Percentiles rank a stretch among this genome's conserved stretches.
phyloP scores from a whole-genome alignment of 2,797 vertebrate species.

The Anas flavirostris region DNA sequence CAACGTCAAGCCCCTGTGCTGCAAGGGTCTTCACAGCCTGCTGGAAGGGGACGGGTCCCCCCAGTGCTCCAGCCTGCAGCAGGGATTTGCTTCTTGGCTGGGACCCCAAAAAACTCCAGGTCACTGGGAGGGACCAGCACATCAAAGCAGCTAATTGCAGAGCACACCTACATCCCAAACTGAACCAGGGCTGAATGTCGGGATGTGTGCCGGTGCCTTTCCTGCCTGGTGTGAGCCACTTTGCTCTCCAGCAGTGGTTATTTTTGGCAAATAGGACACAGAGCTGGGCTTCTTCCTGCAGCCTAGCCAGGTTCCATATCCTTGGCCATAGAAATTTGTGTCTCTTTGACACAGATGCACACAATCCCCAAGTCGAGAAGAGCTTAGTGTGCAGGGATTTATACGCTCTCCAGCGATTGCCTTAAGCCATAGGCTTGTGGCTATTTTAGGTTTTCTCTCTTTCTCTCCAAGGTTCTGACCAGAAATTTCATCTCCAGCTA shows the following conservation, averaged over 20 bases:
- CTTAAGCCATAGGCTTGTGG: not conserved
- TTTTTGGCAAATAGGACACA: not conserved
- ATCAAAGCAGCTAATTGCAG: not conserved
- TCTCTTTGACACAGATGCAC: not conserved
- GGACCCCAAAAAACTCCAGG: not conserved
- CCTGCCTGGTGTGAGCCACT: not conserved
- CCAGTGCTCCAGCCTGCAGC: not conserved
- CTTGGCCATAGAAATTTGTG: not conserved
- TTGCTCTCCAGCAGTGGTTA: not conserved
- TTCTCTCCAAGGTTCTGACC: not conserved
- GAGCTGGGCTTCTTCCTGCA: not conserved
- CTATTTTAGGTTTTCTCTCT: conserved; percentile 42
- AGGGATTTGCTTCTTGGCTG: not conserved
- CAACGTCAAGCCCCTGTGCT: no score
- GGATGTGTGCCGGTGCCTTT: not conserved
- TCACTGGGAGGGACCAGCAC: not conserved
- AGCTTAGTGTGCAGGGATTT: conserved; percentile 38
- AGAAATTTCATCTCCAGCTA: conserved; percentile 21
- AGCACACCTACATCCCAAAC: not conserved
- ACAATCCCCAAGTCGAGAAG: not conserved
- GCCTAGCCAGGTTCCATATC: not conserved
- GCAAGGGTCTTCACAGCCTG: fast-evolving
- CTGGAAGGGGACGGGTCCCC: not conserved
- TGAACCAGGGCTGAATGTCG: not conserved
- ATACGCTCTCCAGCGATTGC: not conserved